Conservation (phyloP, 2,113 vertebrate genomes). For the Hydrolagus affinis region DNA sequence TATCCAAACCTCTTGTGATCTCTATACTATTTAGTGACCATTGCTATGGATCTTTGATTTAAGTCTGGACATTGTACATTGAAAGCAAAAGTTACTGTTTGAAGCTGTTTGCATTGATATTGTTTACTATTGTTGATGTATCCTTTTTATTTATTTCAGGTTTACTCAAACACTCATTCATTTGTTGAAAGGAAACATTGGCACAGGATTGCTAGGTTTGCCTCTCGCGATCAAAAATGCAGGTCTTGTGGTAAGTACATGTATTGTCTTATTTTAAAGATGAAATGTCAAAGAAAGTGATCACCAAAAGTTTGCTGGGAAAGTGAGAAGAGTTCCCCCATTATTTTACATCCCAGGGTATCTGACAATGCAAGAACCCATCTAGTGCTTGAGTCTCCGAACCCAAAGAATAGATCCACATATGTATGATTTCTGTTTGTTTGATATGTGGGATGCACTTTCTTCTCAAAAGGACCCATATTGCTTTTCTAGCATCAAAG, state of each 20-base stretch:
- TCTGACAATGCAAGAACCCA: too few species aligned
- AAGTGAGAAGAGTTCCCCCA: not conserved
- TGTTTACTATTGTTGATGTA: too few species aligned
- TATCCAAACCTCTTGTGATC: too few species aligned
- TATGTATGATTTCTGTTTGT: too few species aligned
- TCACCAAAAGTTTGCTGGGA: not conserved
- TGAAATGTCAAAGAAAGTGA: not conserved
- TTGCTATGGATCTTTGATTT: too few species aligned
- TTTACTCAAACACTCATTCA: constrained; percentile 73
- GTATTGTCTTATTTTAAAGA: constrained; percentile 14
- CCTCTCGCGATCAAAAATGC: constrained; percentile 77
- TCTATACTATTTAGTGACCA: too few species aligned
- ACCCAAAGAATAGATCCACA: too few species aligned
- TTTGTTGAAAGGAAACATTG: constrained; percentile 79
- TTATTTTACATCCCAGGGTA: too few species aligned
- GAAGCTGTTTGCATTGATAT: not conserved
- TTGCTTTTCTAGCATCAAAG: too few species aligned
- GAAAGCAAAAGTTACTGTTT: not conserved
- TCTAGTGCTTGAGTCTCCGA: too few species aligned
- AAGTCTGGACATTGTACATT: not conserved
- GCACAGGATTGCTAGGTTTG: constrained; percentile 74
- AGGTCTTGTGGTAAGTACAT: constrained; percentile 68
- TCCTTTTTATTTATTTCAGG: constrained; percentile 44
- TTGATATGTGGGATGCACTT: too few species aligned
- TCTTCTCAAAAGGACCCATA: too few species aligned